Evolutionary conservation across 1,140 invertebrate species (phyloP).

Genomic region (Nasonia vitripennis): DNA sequence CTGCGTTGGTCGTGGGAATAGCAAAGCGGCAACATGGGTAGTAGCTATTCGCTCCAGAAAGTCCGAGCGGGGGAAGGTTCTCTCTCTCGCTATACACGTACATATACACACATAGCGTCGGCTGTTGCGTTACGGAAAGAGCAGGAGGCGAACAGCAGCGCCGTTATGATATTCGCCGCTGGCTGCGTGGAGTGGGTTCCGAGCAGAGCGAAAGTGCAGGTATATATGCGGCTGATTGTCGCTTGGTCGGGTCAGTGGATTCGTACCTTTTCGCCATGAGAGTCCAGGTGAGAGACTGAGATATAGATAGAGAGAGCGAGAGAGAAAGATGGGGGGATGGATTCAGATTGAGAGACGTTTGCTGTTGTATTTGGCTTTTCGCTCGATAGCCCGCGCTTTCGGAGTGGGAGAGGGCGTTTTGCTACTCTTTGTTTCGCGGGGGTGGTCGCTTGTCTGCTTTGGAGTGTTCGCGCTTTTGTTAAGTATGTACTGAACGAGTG

Average conservation of each 20-base stretch:
- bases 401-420: background rate
- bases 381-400: background rate
- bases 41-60: background rate
- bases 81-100: background rate
- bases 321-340: background rate
- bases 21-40: background rate
- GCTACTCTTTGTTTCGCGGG: background rate
- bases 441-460: too few relatives aligned
- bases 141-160: slow-evolving; percentile 30
- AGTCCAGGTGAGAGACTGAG: slow-evolving; percentile 66
- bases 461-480: background rate
- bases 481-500: background rate
- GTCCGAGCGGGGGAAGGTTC: background rate
- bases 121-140: slow-evolving; percentile 6
- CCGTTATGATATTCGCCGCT: slow-evolving; percentile 59
- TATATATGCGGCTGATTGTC: slow-evolving; percentile 72
- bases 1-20: background rate
- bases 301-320: background rate
- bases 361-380: background rate
- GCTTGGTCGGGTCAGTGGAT: slow-evolving; percentile 66
- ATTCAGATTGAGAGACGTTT: background rate
- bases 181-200: slow-evolving; percentile 63
- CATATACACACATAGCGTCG: background rate
- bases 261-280: slow-evolving; percentile 67
- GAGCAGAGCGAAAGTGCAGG: slow-evolving; percentile 68